phyloP scores from a whole-genome alignment of 2,797 vertebrate genomes.

The Alfaro cultratus region DNA sequence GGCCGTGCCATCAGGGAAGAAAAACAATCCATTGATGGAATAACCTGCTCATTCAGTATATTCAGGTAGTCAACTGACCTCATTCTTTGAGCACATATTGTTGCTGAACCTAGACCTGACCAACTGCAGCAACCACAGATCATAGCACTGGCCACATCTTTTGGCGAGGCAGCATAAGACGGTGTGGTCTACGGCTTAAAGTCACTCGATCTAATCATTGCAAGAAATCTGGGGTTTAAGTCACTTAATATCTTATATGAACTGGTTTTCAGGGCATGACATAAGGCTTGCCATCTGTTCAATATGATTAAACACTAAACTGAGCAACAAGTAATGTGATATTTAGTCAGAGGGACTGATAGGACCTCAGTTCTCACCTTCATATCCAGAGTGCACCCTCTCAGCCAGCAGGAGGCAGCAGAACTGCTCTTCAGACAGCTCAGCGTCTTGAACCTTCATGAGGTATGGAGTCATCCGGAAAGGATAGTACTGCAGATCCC shows the following conservation, averaged over 20 bases:
- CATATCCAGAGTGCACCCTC: slow-evolving; percentile 95
- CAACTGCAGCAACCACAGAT: too few relatives aligned
- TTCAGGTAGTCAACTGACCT: too few relatives aligned
- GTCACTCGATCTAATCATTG: background rate
- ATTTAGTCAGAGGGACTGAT: background rate
- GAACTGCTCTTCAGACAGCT: slow-evolving; percentile 86
- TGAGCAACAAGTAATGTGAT: background rate
- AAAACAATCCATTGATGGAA: too few relatives aligned
- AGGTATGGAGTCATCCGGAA: slow-evolving; percentile 97
- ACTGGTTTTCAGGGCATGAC: background rate
- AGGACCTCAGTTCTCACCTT: slow-evolving; percentile 81
- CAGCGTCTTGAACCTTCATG: slow-evolving; percentile 88
- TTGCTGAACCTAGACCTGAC: too few relatives aligned
- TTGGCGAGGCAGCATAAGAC: too few relatives aligned
- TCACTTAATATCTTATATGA: background rate
- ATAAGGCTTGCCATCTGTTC: slow-evolving; percentile 9
- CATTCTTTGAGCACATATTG: too few relatives aligned
- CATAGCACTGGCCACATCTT: too few relatives aligned
- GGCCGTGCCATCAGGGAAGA: too few relatives aligned
- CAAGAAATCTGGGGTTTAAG: background rate
- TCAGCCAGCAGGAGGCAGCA: slow-evolving; percentile 97
- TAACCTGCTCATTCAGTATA: too few relatives aligned
- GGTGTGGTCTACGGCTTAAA: background rate
- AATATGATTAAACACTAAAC: background rate
- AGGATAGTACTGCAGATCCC: slow-evolving; percentile 87